These are phyloP conservation scores for Malurus elegans DNA, from an alignment of 2,113 vertebrate species.

Conservation along the genomic window DNA sequence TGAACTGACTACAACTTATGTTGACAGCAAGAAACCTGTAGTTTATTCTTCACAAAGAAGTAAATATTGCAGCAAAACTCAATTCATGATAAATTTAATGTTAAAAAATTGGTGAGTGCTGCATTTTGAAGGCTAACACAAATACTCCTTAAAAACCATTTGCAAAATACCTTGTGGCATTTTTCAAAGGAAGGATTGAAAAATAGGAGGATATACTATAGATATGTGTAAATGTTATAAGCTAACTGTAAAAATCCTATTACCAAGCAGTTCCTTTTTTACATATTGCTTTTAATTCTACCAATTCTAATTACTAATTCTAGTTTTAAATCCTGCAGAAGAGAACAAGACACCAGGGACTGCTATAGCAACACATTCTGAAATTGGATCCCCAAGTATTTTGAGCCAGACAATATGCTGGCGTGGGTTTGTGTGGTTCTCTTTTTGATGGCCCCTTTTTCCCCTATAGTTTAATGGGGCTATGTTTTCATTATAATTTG, in stretches of 20 bases:
- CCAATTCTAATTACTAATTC: background rate
- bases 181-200: background rate
- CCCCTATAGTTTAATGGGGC: background rate
- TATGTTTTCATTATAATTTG: background rate
- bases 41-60: background rate
- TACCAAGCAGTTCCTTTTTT: background rate
- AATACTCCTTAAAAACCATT: background rate
- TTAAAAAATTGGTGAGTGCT: background rate
- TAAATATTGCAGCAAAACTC: background rate
- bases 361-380: background rate
- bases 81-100: background rate
- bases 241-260: background rate
- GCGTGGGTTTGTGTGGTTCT: too few relatives aligned
- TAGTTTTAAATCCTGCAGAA: background rate
- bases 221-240: background rate
- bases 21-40: background rate
- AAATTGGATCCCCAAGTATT: background rate
- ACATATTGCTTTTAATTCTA: background rate
- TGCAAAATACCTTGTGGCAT: background rate
- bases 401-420: background rate
- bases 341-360: background rate
- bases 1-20: background rate
- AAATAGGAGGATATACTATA: background rate
- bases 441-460: background rate
- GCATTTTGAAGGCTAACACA: background rate